A percentile compares a stretch with the other conserved stretches of the same genome.
Conservation (phyloP, 2,888 invertebrate genomes). For the Parnassius mnemosyne region DNA sequence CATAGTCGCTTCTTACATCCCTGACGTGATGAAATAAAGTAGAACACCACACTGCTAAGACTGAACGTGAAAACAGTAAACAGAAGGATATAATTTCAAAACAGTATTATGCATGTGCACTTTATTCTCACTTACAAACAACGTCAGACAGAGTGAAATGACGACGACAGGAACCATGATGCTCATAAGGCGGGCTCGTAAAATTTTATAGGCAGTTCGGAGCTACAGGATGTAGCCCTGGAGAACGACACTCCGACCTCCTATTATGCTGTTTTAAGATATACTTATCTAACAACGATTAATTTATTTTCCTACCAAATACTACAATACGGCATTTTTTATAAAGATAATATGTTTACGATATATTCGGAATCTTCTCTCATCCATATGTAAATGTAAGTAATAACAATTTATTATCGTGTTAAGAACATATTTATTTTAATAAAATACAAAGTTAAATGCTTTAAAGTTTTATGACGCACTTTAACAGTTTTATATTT, state of each 20-base stretch:
- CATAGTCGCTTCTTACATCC: too few relatives aligned
- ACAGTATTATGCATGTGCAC: conserved; percentile 47
- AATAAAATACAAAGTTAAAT: too few relatives aligned
- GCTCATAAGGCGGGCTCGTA: conserved; percentile 69
- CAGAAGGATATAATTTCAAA: not conserved
- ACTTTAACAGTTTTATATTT: too few relatives aligned
- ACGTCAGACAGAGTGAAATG: conserved; percentile 56
- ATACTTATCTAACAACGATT: conserved; percentile 71
- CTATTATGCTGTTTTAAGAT: conserved; percentile 56
- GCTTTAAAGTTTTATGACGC: too few relatives aligned
- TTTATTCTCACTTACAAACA: conserved; percentile 51
- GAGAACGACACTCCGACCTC: conserved; percentile 50
- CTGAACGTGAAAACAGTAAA: not conserved
- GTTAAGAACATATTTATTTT: too few relatives aligned
- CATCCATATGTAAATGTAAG: too few relatives aligned
- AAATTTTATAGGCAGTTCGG: conserved; percentile 69
- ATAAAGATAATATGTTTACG: too few relatives aligned
- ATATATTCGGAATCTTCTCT: too few relatives aligned
- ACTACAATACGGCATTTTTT: not conserved
- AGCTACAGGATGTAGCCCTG: conserved; percentile 58
- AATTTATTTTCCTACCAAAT: conserved; percentile 67
- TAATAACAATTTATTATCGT: too few relatives aligned
- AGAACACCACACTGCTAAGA: too few relatives aligned
- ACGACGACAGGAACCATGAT: conserved; percentile 68
- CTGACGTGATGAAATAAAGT: too few relatives aligned